phyloP scores from a whole-genome alignment of 2,888 invertebrate species.

The Dusona sp. region DNA sequence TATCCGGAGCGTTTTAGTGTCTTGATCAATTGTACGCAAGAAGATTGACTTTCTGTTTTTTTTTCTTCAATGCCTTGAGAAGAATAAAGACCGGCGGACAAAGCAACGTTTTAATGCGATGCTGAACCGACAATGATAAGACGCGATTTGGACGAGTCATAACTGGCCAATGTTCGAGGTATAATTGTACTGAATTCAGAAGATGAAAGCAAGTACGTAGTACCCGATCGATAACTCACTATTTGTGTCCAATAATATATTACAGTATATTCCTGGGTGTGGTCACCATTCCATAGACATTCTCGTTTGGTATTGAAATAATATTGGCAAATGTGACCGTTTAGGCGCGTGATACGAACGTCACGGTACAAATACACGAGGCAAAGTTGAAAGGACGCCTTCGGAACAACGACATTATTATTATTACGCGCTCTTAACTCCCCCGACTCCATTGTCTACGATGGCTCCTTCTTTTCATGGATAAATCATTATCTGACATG shows the following conservation, averaged over 20 bases:
- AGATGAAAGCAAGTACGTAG: neutral
- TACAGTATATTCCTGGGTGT: neutral
- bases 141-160: conserved; percentile 10
- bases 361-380: conserved; percentile 22
- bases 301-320: neutral
- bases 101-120: neutral
- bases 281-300: neutral
- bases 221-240: conserved; percentile 1
- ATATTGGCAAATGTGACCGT: neutral
- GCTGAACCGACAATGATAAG: conserved; percentile 3
- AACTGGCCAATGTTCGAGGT: neutral
- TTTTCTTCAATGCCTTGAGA: conserved; percentile 4
- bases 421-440: conserved; percentile 34
- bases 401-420: conserved; percentile 22
- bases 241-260: neutral
- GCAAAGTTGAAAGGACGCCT: conserved; percentile 11
- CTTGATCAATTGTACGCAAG: conserved; percentile 7
- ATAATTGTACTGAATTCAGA: conserved; percentile 12
- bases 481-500: conserved; percentile 26
- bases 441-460: conserved; percentile 33
- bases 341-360: conserved; percentile 11
- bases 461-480: neutral
- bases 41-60: conserved; percentile 16
- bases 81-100: conserved; percentile 6
- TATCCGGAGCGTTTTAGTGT: neutral